Base-by-base conservation (phyloP, 2,888 invertebrate genomes). In the Hirtodrosophila alboralis region DNA sequence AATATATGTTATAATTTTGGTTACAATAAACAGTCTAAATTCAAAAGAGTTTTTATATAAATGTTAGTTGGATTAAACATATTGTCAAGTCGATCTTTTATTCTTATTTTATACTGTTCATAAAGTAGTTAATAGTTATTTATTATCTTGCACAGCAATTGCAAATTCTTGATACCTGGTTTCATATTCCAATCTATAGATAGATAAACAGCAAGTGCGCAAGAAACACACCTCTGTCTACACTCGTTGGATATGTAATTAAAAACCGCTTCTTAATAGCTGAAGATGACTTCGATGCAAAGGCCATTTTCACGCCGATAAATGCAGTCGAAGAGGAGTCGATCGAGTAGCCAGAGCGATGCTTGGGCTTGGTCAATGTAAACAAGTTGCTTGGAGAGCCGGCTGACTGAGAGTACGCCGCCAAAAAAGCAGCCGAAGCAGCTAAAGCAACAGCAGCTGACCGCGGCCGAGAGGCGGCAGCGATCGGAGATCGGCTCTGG, bases 221-320 rank as follows among this genome's bases (percentile, higher is more conserved):
- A 23, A 43, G 30, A 51, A 18, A 36, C 60, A 8, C 51, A 13
- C 40, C 56, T n/a, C 13, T 21, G 36, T 30, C 26, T 44, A 36
- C 69, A 65, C 48, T 60, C 61, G 64, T 4, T 12, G 9, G 6
- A 12, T 23, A 26, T 43, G 48, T 30, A 48, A 60, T 69, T 53
- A 41, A 58, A 45, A 68, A 62, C 64, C 41, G 38, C 65, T 41
- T 45, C 18, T 36, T 5, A 31, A 26, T 44, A 13, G 21, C 49
- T 51, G 47, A 59, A 68, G 68, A 68, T 59, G 68, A 44, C 40
- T 41, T 48, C 60, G 51, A 49, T 65, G 48, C 37, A 69, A 65
- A 68, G 54, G 69, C 59, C 45, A 58, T 62, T 62, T 53, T 34
- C 28, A 47, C 31, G 58, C 36, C 27, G 34, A 38, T 49, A 44